Evolutionary conservation across 1,140 invertebrate species (phyloP), one percentile per base, ranked within the genome.

Genomic region (Drosophila lacteicornis): DNA sequence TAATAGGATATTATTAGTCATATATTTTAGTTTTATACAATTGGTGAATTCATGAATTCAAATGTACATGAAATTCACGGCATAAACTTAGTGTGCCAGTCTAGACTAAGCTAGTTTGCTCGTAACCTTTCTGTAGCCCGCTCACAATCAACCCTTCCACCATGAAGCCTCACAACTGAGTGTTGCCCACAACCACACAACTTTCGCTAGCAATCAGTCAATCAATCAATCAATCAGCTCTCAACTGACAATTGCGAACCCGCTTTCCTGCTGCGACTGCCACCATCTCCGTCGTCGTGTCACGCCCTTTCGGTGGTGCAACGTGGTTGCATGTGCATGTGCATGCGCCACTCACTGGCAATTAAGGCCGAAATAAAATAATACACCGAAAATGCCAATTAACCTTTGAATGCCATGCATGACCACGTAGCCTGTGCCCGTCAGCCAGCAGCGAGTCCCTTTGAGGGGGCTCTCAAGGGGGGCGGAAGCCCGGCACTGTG

Each of bases 341-440:
- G 71, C 73, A 38, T 76, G 74, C 40, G 62, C 62, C 82, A 88
- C 81, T 85, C 80, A 70, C 25, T 69, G 86, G 82, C 85, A 91
- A 90, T 90, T 91, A 90, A 90, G 82, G 79, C 70, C 57, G 45
- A 77, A 77, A 78, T 78, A 77, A 78, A 74, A 74, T 74, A 74
- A 78, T 78, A 78, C 65, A 78, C 75, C 63, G 68, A 90, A 88
- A 90, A 90, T 77, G 86, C 79, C 85, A 90, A 90, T 90, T 90
- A 90, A 90, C 85, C 85, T 90, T 90, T 90, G 82, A 90, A 85
- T 90, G 79, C 82, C 82, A 90, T 90, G 85, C 85, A 85, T 69
- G 79, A 59, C 85, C 85, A 90, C 85, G 85, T 90, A 85, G 67
- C 75, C 45, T 22, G 42, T 42, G 33, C 15, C 19, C 30, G 50